Percentiles rank a stretch among this genome's conserved stretches.
Evolutionary conservation across 2,797 vertebrate species (phyloP).

Genomic region (Sandelia bainsii): DNA sequence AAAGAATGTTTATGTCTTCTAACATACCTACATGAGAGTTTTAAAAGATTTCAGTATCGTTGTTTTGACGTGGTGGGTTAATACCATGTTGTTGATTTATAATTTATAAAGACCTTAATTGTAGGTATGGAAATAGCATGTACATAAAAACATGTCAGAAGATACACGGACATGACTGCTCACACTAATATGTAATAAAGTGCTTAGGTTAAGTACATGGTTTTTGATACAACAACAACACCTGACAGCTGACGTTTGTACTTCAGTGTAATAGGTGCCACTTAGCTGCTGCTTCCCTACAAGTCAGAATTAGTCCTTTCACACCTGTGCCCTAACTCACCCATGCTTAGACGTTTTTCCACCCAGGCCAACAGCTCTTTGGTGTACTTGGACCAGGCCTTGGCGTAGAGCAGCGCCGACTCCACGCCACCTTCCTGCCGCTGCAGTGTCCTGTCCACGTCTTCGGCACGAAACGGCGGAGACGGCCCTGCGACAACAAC

Average conservation of each 20-base stretch:
- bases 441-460: constrained; percentile 91
- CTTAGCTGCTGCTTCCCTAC: background rate
- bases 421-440: constrained; percentile 92
- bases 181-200: constrained; percentile 1
- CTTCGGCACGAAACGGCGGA: constrained; percentile 82
- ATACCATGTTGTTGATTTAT: background rate
- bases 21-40: background rate
- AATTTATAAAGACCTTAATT: background rate
- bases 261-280: background rate
- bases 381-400: constrained; percentile 98
- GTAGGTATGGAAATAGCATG: background rate
- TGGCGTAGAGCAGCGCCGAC: constrained; percentile 94
- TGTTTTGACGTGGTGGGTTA: background rate
- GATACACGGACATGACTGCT: background rate
- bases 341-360: constrained; percentile 93
- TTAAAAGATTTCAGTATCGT: background rate
- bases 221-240: background rate
- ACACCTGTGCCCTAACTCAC: constrained; percentile 82
- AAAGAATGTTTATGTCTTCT: too few species aligned
- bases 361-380: constrained; percentile 97
- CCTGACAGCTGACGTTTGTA: constrained; percentile 5
- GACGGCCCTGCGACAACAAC: constrained; percentile 84
- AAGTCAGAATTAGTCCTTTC: background rate
- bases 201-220: constrained; percentile 1
- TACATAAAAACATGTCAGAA: constrained; percentile 1